Evolutionary conservation across 2,888 invertebrate species (phyloP).

Genomic region (Lottia gigantea): DNA sequence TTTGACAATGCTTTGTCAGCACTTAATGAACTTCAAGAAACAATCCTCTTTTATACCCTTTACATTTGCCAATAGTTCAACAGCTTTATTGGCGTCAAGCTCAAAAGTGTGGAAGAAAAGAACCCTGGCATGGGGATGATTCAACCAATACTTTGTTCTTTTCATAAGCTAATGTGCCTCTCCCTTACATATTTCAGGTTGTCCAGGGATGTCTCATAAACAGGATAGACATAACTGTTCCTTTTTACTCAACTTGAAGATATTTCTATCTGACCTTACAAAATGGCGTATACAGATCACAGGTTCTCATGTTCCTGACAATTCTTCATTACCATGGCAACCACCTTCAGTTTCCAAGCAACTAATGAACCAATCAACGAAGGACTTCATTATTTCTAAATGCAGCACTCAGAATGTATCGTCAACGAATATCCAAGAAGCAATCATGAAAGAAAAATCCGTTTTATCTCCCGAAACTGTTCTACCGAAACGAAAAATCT

Average conservation of each 20-base stretch:
- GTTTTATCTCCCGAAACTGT: conserved; percentile 17
- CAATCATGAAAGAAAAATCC: conserved; percentile 29
- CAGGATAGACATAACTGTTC: conserved; percentile 62
- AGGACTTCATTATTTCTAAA: conserved; percentile 44
- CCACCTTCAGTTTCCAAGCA: conserved; percentile 38
- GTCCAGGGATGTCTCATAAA: conserved; percentile 54
- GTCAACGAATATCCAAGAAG: conserved; percentile 35
- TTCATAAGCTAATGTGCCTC: background rate
- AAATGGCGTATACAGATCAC: conserved; percentile 57
- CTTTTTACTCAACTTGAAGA: conserved; percentile 56
- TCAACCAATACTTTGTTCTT: background rate
- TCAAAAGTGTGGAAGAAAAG: too few species aligned
- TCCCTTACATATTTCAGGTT: conserved; percentile 40
- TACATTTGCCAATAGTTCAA: too few species aligned
- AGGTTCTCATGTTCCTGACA: conserved; percentile 53
- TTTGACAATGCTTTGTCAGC: too few species aligned
- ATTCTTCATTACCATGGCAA: conserved; percentile 39
- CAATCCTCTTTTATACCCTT: too few species aligned
- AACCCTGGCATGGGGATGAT: background rate
- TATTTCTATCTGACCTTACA: conserved; percentile 56
- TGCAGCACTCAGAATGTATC: conserved; percentile 30
- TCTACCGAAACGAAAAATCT: conserved; percentile 44
- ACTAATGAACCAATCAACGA: conserved; percentile 45
- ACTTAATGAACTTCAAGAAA: too few species aligned
- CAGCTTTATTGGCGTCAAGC: background rate